phyloP scores from a whole-genome alignment of 2,113 vertebrate genomes.

The Menidia beryllina region DNA sequence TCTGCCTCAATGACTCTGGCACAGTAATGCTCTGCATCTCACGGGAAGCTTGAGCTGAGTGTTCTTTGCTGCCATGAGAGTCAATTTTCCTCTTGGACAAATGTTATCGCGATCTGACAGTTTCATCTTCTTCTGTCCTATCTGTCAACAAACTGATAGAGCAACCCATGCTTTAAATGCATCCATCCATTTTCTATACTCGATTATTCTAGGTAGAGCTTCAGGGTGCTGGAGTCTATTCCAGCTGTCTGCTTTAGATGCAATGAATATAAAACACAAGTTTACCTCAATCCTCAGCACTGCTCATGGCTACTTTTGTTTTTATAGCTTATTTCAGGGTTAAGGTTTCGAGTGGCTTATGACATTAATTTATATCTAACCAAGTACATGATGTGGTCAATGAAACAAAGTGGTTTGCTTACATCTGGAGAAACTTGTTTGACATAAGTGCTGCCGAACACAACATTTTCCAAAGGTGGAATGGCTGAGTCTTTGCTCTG shows the following conservation, averaged over 20 bases:
- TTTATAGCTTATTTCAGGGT: too few relatives aligned
- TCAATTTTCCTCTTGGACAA: constrained; percentile 45
- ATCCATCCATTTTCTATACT: too few relatives aligned
- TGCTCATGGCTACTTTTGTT: too few relatives aligned
- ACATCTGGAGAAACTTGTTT: constrained; percentile 95
- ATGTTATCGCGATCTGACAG: constrained; percentile 20
- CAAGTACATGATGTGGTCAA: background rate
- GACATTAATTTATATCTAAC: background rate
- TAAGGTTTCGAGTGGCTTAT: too few relatives aligned
- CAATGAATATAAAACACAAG: too few relatives aligned
- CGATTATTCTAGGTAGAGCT: too few relatives aligned
- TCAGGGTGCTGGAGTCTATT: too few relatives aligned
- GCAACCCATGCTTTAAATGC: constrained; percentile 5
- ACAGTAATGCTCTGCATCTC: constrained; percentile 20
- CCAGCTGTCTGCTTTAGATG: too few relatives aligned
- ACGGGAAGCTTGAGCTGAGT: constrained; percentile 1
- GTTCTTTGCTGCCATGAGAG: constrained; percentile 16
- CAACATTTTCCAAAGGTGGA: constrained; percentile 93
- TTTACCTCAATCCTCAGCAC: too few relatives aligned
- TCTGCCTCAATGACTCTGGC: constrained; percentile 26
- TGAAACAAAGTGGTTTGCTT: constrained; percentile 69
- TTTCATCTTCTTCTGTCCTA: constrained; percentile 11
- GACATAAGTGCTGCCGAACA: constrained; percentile 94
- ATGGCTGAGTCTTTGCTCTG: constrained; percentile 94
- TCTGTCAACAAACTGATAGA: constrained; percentile 19